A percentile compares a stretch with the other conserved stretches of the same genome.
phyloP scores from a whole-genome alignment of 1,140 invertebrate genomes.

The Drosophila asahinai region DNA sequence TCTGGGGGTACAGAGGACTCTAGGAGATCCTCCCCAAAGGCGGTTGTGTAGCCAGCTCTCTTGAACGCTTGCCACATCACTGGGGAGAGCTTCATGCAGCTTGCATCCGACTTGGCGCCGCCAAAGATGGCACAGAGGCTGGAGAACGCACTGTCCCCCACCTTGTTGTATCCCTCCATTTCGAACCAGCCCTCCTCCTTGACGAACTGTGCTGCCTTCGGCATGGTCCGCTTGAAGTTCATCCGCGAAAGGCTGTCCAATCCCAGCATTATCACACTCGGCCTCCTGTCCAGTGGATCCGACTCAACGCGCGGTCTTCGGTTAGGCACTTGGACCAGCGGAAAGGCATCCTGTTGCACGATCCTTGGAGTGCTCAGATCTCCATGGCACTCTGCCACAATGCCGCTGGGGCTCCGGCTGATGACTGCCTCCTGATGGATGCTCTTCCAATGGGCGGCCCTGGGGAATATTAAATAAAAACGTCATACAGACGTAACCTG shows the following conservation, averaged over 20 bases:
- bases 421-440: neutral
- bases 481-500: neutral
- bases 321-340: constrained; percentile 24
- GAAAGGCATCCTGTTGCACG: constrained; percentile 51
- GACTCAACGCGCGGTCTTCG: neutral
- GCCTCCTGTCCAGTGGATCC: neutral
- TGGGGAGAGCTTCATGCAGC: constrained; percentile 6
- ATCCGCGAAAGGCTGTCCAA: constrained; percentile 64
- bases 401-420: constrained; percentile 1
- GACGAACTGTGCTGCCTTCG: constrained; percentile 47
- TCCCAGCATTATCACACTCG: constrained; percentile 61
- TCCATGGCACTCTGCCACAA: constrained; percentile 45
- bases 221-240: constrained; percentile 81
- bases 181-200: constrained; percentile 48
- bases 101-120: neutral
- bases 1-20: constrained; percentile 22
- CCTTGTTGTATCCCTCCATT: constrained; percentile 65
- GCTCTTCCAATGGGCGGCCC: neutral
- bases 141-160: constrained; percentile 16
- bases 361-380: neutral
- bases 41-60: constrained; percentile 90
- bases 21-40: constrained; percentile 91
- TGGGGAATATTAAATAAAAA: neutral
- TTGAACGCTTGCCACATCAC: constrained; percentile 62
- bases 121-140: constrained; percentile 42